These are phyloP conservation scores for Brachionus calyciflorus DNA, from an alignment of 1,140 invertebrate species.

Conservation along the genomic window DNA sequence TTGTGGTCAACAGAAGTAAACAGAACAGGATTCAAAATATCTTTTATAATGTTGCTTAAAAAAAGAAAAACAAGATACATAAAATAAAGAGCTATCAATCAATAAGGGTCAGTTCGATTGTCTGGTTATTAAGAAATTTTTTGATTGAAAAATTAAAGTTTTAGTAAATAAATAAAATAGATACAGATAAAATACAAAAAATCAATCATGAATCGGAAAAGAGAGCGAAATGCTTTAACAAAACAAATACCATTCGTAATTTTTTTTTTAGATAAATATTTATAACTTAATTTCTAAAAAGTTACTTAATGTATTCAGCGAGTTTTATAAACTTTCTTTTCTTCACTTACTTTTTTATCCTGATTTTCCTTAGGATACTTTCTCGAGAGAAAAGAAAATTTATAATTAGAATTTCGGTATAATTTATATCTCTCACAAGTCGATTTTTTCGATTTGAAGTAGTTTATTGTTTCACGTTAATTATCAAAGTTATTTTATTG, in stretches of 20 bases:
- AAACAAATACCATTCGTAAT: no score
- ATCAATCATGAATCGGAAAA: no score
- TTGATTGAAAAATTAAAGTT: conserved; percentile 43
- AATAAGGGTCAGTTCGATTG: neutral
- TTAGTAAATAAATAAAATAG: neutral
- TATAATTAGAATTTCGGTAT: neutral
- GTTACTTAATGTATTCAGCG: conserved; percentile 17
- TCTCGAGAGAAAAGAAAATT: neutral
- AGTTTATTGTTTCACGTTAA: conserved; percentile 20
- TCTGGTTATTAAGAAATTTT: conserved; percentile 25
- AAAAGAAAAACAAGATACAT: neutral
- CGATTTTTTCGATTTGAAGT: conserved; percentile 16
- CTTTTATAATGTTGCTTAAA: neutral
- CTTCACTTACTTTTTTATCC: neutral
- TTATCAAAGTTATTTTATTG: conserved; percentile 3
- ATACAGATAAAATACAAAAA: conserved; percentile 5
- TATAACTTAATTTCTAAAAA: conserved; percentile 36
- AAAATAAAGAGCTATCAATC: neutral
- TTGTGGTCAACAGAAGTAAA: no score
- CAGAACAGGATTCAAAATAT: no score
- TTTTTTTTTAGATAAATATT: conserved; percentile 37
- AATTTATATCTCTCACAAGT: conserved; percentile 2
- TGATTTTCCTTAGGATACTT: neutral
- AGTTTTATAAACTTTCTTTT: neutral
- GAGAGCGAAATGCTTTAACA: no score